Conservation (phyloP, 2,888 invertebrate genomes). For the Caenorhabditis becei region DNA sequence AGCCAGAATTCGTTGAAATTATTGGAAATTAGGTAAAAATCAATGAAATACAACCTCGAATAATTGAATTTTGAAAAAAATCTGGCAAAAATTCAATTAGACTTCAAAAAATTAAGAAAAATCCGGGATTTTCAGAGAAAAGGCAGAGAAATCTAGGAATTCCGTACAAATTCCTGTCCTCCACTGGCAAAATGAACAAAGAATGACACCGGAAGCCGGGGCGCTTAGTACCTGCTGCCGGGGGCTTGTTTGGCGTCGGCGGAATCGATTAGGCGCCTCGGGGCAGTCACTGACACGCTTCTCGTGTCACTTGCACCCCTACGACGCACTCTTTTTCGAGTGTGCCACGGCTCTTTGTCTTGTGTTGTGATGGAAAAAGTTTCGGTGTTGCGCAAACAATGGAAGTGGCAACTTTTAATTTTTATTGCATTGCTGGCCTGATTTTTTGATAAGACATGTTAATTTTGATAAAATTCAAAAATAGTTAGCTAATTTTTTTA, state of each 20-base stretch:
- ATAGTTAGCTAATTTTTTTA: too few species aligned
- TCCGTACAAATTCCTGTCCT: not conserved
- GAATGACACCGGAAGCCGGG: conserved; percentile 47
- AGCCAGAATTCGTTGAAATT: too few species aligned
- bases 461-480: not conserved
- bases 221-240: conserved; percentile 38
- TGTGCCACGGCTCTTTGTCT: conserved; percentile 15
- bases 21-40: too few species aligned
- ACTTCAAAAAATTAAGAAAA: too few species aligned
- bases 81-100: too few species aligned
- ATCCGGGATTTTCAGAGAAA: too few species aligned
- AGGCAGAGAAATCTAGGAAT: not conserved
- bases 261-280: conserved; percentile 36
- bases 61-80: too few species aligned
- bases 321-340: not conserved
- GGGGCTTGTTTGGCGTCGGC: not conserved
- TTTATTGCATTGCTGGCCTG: too few species aligned
- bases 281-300: conserved; percentile 16
- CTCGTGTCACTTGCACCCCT: conserved; percentile 23
- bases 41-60: too few species aligned
- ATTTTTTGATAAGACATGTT: too few species aligned
- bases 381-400: not conserved
- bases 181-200: conserved; percentile 20
- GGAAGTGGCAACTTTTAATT: too few species aligned
- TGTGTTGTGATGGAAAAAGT: not conserved